These are phyloP conservation scores for Callipepla californica DNA, from an alignment of 2,113 vertebrate genomes.

Conservation along the genomic window DNA sequence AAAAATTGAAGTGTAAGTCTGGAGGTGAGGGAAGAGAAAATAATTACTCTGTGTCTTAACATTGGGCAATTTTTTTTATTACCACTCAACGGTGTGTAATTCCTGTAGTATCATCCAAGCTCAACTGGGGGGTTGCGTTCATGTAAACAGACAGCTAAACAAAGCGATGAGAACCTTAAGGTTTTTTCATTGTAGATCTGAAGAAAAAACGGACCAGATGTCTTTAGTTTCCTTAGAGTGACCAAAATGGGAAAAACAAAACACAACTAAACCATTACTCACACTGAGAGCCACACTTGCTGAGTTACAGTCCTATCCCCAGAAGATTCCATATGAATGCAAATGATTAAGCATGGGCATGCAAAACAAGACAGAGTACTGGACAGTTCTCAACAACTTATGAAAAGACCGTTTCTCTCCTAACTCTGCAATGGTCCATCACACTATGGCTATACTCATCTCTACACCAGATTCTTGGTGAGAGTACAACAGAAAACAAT, in stretches of 20 bases:
- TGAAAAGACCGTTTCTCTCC: conserved; percentile 20
- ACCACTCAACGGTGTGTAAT: rapidly evolving
- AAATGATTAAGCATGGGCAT: not conserved
- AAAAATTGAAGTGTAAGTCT: rapidly evolving
- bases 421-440: not conserved
- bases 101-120: not conserved
- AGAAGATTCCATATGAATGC: not conserved
- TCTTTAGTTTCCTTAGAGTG: not conserved
- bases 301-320: not conserved
- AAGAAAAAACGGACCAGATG: not conserved
- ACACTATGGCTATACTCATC: rapidly evolving
- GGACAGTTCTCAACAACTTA: not conserved
- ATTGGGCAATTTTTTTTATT: not conserved
- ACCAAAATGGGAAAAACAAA: not conserved
- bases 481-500: not conserved
- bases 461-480: rapidly evolving
- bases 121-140: not conserved
- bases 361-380: not conserved
- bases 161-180: not conserved
- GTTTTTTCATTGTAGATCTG: not conserved
- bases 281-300: not conserved
- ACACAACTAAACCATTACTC: not conserved
- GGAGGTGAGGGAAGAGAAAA: not conserved
- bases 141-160: not conserved
- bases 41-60: not conserved